Percentiles rank a stretch among this genome's conserved stretches.
Conservation (phyloP, 2,888 invertebrate genomes). For the Pseudanteris insignis region DNA sequence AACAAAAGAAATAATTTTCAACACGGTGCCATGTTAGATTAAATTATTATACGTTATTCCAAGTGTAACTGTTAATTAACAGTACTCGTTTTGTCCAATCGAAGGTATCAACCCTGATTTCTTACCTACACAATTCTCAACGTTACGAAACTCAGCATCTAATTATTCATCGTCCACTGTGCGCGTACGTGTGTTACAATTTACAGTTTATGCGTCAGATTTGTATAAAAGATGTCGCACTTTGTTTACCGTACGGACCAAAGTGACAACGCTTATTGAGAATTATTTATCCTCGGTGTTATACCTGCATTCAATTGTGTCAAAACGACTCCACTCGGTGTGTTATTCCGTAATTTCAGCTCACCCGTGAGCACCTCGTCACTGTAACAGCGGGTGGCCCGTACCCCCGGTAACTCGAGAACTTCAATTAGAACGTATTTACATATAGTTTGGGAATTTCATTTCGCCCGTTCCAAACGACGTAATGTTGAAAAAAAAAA, state of each 20-base stretch:
- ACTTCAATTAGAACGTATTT: conserved; percentile 5
- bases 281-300: background rate
- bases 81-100: no score
- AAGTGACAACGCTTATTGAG: background rate
- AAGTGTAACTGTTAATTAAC: no score
- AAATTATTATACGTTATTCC: no score
- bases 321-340: conserved; percentile 4
- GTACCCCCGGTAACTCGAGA: conserved; percentile 21
- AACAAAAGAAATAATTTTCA: no score
- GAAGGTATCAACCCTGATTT: no score
- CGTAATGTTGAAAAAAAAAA: no score
- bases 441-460: conserved; percentile 3
- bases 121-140: no score
- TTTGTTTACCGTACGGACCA: background rate
- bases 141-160: no score
- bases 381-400: conserved; percentile 17
- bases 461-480: background rate
- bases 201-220: no score
- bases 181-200: no score
- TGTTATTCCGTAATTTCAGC: conserved; percentile 20
- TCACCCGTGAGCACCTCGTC: conserved; percentile 1
- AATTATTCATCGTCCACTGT: no score
- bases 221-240: background rate
- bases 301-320: conserved; percentile 2
- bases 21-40: no score